These are phyloP conservation scores for Polydrusus cervinus DNA, from an alignment of 2,888 invertebrate species.

Conservation along the genomic window DNA sequence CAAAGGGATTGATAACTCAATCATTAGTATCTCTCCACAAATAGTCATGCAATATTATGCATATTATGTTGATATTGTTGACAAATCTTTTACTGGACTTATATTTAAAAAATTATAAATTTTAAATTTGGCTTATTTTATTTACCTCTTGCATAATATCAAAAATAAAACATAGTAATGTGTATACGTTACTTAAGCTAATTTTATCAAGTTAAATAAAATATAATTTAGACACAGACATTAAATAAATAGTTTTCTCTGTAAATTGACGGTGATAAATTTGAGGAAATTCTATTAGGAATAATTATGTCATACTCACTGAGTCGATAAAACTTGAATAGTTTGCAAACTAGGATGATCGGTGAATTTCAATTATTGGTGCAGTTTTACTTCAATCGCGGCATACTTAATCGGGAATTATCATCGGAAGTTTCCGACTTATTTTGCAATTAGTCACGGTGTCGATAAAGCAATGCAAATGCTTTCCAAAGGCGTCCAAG, in stretches of 20 bases:
- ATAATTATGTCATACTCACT: background rate
- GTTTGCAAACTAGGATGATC: conserved; percentile 6
- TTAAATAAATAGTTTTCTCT: too few species aligned
- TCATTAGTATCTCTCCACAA: background rate
- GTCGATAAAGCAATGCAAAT: conserved; percentile 23
- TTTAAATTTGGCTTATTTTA: too few species aligned
- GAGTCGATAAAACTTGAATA: background rate
- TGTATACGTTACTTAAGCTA: too few species aligned
- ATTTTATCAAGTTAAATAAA: too few species aligned
- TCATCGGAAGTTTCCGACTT: conserved; percentile 14
- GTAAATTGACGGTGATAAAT: background rate
- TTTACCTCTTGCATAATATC: too few species aligned
- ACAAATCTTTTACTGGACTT: background rate
- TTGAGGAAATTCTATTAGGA: background rate
- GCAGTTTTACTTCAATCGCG: conserved; percentile 5
- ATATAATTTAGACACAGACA: too few species aligned
- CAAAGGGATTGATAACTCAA: background rate
- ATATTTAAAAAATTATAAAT: background rate
- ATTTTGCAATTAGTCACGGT: conserved; percentile 21
- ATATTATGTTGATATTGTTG: background rate
- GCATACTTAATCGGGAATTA: conserved; percentile 28
- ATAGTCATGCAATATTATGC: background rate
- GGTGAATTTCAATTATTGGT: conserved; percentile 10
- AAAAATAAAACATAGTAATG: too few species aligned
- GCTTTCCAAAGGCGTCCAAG: conserved; percentile 20